Evolutionary conservation across 2,113 vertebrate genomes (phyloP).

Genomic region (Odocoileus virginianus): DNA sequence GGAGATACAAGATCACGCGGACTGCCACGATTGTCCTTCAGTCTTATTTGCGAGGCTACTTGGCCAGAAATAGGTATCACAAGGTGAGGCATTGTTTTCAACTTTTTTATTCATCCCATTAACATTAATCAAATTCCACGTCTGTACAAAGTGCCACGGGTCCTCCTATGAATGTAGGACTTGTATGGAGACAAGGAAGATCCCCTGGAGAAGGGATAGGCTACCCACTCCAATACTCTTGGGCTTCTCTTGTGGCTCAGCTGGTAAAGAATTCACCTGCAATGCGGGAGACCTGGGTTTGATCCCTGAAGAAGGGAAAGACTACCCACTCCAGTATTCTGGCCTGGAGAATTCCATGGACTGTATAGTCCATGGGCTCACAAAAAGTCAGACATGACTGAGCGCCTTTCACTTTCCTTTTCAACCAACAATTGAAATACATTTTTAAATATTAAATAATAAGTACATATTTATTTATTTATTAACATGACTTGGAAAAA

Average conservation of each 20-base stretch:
- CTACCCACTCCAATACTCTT: not conserved
- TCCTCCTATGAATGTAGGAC: not conserved
- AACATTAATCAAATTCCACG: not conserved
- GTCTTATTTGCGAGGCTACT: slow-evolving; percentile 90
- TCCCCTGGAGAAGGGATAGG: not conserved
- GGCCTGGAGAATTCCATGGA: not conserved
- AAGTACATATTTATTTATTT: not conserved
- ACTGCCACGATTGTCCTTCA: slow-evolving; percentile 89
- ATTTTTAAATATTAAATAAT: slow-evolving; percentile 23
- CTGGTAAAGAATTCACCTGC: not conserved
- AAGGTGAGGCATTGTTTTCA: slow-evolving; percentile 80
- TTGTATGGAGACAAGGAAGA: not conserved
- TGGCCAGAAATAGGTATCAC: slow-evolving; percentile 90
- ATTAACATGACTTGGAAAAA: not conserved
- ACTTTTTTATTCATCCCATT: not conserved
- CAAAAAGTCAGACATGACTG: not conserved
- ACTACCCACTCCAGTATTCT: not conserved
- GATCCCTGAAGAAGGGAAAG: not conserved
- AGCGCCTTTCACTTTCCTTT: not conserved
- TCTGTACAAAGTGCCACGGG: not conserved
- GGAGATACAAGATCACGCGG: slow-evolving; percentile 85
- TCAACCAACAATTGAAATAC: not conserved
- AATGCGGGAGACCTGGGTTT: not conserved
- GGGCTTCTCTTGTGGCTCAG: not conserved
- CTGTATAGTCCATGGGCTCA: not conserved